These are phyloP conservation scores for Spatulosminthurus flaviceps DNA, from an alignment of 2,888 invertebrate species.

Conservation along the genomic window DNA sequence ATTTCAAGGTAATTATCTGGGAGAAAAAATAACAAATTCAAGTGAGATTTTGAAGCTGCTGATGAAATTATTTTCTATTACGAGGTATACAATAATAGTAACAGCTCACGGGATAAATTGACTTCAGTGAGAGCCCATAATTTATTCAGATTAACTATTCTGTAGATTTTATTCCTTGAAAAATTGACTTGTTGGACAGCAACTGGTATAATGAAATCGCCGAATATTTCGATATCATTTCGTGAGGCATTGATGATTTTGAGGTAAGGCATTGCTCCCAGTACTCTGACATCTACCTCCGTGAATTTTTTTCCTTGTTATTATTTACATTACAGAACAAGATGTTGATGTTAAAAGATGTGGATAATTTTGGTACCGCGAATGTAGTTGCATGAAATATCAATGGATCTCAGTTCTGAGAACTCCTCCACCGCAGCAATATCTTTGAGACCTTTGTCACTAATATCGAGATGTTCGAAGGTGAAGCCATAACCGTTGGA, in stretches of 20 bases:
- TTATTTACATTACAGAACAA: not conserved
- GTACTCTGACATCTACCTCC: conserved; percentile 38
- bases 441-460: conserved; percentile 37
- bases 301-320: not conserved
- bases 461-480: conserved; percentile 30
- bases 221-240: conserved; percentile 50
- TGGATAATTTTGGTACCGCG: conserved; percentile 32
- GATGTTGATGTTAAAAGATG: not conserved
- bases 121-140: conserved; percentile 51
- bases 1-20: conserved; percentile 16
- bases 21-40: too few species aligned
- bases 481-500: conserved; percentile 6
- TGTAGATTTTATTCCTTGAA: conserved; percentile 49
- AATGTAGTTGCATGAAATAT: conserved; percentile 49
- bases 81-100: too few species aligned
- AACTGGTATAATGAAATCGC: conserved; percentile 45
- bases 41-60: too few species aligned
- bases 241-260: conserved; percentile 49
- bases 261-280: conserved; percentile 50
- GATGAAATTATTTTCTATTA: too few species aligned
- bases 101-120: conserved; percentile 50
- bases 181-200: conserved; percentile 46
- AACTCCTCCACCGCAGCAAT: conserved; percentile 41
- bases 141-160: conserved; percentile 35
- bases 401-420: conserved; percentile 40